Evolutionary conservation across 2,113 vertebrate genomes (phyloP).

Genomic region (Mugil cephalus): DNA sequence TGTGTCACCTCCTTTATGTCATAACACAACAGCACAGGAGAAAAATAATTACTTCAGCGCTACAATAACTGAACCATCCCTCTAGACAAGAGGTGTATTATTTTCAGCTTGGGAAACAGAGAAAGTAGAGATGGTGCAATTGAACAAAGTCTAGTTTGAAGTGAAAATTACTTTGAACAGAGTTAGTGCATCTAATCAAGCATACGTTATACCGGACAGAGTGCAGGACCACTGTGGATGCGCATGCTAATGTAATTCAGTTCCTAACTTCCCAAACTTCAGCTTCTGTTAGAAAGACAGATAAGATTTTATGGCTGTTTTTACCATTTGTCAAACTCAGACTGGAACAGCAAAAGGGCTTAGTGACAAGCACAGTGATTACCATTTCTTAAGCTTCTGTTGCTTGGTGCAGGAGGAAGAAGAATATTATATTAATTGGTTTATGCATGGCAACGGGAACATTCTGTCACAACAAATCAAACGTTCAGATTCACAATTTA

Average conservation of each 20-base stretch:
- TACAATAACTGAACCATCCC: too few relatives aligned
- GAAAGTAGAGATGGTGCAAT: background rate
- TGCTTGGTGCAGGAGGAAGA: background rate
- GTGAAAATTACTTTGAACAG: background rate
- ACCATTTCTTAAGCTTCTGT: background rate
- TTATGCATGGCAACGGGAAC: background rate
- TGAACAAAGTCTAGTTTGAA: background rate
- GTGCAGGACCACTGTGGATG: too few relatives aligned
- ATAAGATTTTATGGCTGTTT: background rate
- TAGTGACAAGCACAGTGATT: background rate
- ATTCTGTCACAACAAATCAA: background rate
- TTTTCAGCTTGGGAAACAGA: too few relatives aligned
- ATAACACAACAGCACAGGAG: too few relatives aligned
- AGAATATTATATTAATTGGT: background rate
- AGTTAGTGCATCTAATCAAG: background rate
- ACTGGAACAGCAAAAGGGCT: background rate
- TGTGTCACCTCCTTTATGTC: too few relatives aligned
- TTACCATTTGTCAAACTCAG: background rate
- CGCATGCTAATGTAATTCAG: too few relatives aligned
- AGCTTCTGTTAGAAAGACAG: too few relatives aligned
- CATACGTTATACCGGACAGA: too few relatives aligned
- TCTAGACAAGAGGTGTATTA: too few relatives aligned
- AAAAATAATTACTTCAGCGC: too few relatives aligned
- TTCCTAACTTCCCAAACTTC: too few relatives aligned
- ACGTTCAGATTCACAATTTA: background rate